Percentiles rank a stretch among this genome's conserved stretches.
These are phyloP conservation scores for Psilopsiagon aymara DNA, from an alignment of 2,113 vertebrate genomes.

Conservation along the genomic window DNA sequence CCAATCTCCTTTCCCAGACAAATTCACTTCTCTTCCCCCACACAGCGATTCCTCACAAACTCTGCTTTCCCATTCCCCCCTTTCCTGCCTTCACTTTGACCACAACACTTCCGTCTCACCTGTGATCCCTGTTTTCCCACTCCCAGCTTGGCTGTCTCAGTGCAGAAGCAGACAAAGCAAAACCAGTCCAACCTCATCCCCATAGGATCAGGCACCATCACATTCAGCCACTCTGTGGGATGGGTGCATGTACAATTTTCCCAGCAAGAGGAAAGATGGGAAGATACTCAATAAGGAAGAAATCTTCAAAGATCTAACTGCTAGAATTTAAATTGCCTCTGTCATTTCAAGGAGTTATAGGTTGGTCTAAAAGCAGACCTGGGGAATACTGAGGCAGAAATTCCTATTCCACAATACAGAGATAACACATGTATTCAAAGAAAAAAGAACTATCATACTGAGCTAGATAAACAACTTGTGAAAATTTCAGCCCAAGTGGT, in stretches of 20 bases:
- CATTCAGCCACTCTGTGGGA: not conserved
- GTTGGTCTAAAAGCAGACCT: not conserved
- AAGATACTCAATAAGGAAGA: not conserved
- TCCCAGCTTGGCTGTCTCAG: not conserved
- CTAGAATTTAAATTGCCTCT: not conserved
- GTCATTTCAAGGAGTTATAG: not conserved
- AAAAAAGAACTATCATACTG: not conserved
- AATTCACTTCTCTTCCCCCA: not conserved
- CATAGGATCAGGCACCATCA: not conserved
- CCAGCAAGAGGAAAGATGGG: not conserved
- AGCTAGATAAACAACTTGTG: not conserved
- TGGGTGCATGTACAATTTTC: not conserved
- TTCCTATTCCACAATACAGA: not conserved
- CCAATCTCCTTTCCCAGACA: not conserved
- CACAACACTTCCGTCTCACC: not conserved
- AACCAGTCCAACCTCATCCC: not conserved
- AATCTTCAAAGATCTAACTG: not conserved
- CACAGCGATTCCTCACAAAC: not conserved
- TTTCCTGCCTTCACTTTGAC: not conserved
- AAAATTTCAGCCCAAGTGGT: not conserved
- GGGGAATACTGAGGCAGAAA: not conserved
- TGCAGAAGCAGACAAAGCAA: not conserved
- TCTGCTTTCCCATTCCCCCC: not conserved
- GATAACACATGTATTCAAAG: not conserved
- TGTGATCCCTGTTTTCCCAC: not conserved